Evolutionary conservation across 2,888 invertebrate species (phyloP).

Genomic region (Trisateles emortualis): DNA sequence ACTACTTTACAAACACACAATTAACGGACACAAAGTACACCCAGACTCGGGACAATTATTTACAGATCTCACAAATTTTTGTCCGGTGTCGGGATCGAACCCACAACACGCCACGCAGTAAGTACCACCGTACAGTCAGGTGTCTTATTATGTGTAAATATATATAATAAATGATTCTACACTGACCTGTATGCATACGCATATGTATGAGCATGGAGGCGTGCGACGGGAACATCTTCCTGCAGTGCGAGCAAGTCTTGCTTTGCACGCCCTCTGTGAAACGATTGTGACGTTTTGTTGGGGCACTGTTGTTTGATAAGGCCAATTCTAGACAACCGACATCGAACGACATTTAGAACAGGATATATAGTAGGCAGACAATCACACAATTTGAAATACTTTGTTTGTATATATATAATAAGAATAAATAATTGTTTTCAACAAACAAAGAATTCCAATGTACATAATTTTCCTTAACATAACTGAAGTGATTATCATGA

Average conservation of each 20-base stretch:
- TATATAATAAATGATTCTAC: not conserved
- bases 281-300: conserved; percentile 88
- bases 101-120: too few relatives aligned
- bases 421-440: conserved; percentile 24
- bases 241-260: conserved; percentile 90
- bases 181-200: conserved; percentile 90
- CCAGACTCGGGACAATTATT: too few relatives aligned
- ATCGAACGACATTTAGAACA: conserved; percentile 79
- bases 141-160: too few relatives aligned
- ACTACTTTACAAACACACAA: too few relatives aligned
- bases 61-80: too few relatives aligned
- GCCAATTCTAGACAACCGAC: conserved; percentile 90
- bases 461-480: conserved; percentile 58
- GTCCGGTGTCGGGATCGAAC: too few relatives aligned
- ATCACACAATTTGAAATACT: conserved; percentile 40
- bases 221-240: conserved; percentile 92
- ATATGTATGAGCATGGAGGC: conserved; percentile 93
- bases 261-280: conserved; percentile 86
- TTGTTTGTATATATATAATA: conserved; percentile 34
- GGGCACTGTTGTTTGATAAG: conserved; percentile 90
- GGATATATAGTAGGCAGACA: conserved; percentile 50
- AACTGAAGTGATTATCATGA: conserved; percentile 84
- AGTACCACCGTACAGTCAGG: too few relatives aligned
- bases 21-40: too few relatives aligned
- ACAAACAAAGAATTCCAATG: conserved; percentile 65